Percentiles rank a stretch among this genome's conserved stretches.
Conservation (phyloP, 2,113 vertebrate genomes). For the Calyptomena viridis region DNA sequence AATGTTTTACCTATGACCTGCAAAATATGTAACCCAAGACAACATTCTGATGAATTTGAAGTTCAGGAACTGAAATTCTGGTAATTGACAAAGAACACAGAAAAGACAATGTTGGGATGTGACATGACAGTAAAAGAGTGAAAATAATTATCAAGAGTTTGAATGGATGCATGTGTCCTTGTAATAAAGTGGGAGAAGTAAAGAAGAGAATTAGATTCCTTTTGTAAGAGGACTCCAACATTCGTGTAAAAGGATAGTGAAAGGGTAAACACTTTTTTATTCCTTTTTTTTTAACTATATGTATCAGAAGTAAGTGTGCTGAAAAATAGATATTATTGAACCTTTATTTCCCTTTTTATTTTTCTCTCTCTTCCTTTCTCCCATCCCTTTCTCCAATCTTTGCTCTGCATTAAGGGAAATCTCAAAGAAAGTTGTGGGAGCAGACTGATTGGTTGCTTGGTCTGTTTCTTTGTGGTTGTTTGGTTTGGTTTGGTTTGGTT, state of each 20-base stretch:
- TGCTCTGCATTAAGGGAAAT: neutral
- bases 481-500: no score
- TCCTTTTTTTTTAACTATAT: neutral
- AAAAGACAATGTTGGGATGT: neutral
- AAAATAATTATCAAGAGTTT: neutral
- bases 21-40: neutral
- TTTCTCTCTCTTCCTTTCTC: neutral
- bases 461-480: neutral
- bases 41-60: neutral
- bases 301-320: neutral
- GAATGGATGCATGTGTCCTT: neutral
- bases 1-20: neutral
- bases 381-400: neutral
- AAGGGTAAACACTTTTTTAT: neutral
- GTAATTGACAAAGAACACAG: neutral
- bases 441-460: rapidly evolving
- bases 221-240: neutral
- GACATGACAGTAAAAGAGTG: neutral
- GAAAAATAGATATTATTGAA: neutral
- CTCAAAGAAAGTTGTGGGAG: neutral
- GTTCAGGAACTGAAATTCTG: neutral
- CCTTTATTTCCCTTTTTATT: neutral
- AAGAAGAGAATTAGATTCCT: neutral
- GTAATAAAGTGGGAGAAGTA: neutral
- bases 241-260: neutral